A percentile compares a stretch with the other conserved stretches of the same genome.
phyloP scores from a whole-genome alignment of 2,113 vertebrate species.

The Epinephelus moara region DNA sequence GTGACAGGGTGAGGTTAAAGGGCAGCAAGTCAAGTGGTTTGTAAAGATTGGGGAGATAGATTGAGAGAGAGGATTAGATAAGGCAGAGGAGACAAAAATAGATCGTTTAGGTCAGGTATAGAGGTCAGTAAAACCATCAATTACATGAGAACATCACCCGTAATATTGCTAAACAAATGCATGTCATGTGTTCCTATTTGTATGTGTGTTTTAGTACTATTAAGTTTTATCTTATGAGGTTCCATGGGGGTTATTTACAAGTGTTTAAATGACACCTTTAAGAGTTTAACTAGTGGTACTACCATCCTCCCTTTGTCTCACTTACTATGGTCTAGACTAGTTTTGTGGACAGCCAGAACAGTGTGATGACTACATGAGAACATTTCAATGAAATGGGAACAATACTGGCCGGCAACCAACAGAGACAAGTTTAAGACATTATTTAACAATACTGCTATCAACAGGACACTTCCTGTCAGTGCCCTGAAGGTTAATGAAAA shows the following conservation, averaged over 20 bases:
- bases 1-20: conserved; percentile 27
- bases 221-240: not conserved
- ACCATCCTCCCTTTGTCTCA: conserved; percentile 2
- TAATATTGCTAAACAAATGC: not conserved
- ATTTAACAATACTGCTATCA: conserved; percentile 65
- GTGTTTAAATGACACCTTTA: conserved; percentile 24
- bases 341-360: not conserved
- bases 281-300: not conserved
- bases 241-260: conserved; percentile 10
- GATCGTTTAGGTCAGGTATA: not conserved
- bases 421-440: conserved; percentile 57
- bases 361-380: conserved; percentile 49
- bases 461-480: conserved; percentile 63
- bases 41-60: not conserved
- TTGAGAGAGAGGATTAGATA: conserved; percentile 2
- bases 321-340: conserved; percentile 10
- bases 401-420: conserved; percentile 42
- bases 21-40: conserved; percentile 10
- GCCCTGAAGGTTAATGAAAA: conserved; percentile 69
- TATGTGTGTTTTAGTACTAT: not conserved
- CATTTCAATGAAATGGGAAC: conserved; percentile 63
- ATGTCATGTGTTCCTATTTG: not conserved
- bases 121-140: not conserved
- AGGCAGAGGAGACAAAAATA: conserved; percentile 17
- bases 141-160: not conserved